Percentiles rank a stretch among this genome's conserved stretches.
phyloP scores from a whole-genome alignment of 2,797 vertebrate species.

The Brachymystax lenok region DNA sequence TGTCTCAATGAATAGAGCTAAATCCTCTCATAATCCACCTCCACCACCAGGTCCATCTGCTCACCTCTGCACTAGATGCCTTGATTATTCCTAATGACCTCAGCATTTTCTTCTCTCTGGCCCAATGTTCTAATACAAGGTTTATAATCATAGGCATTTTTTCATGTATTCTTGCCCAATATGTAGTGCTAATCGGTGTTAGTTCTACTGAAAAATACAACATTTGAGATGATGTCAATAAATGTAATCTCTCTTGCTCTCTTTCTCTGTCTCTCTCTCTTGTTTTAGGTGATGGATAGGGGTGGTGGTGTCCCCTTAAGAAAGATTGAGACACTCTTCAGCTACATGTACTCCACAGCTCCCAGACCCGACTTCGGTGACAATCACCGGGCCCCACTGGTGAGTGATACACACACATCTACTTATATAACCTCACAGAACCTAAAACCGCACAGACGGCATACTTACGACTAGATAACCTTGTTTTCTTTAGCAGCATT shows the following conservation, averaged over 20 bases:
- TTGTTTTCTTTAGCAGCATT: background rate
- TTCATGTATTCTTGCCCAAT: background rate
- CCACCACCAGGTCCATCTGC: background rate
- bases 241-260: background rate
- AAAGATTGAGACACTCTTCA: constrained; percentile 86
- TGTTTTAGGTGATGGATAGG: constrained; percentile 83
- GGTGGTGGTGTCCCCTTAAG: constrained; percentile 84
- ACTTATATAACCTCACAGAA: background rate
- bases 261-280: background rate
- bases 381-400: constrained; percentile 76
- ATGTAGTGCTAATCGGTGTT: background rate
- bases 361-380: constrained; percentile 76
- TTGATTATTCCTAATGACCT: background rate
- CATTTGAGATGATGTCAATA: background rate
- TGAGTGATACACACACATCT: constrained; percentile 47
- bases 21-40: background rate
- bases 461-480: background rate
- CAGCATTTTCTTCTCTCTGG: background rate
- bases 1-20: background rate
- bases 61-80: background rate
- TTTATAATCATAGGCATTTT: background rate
- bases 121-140: background rate
- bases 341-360: constrained; percentile 89
- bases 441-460: background rate
- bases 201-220: background rate